Evolutionary conservation across 2,888 invertebrate species (phyloP), one percentile per base, ranked within the genome.

Genomic region (Onthophagus sagittarius): DNA sequence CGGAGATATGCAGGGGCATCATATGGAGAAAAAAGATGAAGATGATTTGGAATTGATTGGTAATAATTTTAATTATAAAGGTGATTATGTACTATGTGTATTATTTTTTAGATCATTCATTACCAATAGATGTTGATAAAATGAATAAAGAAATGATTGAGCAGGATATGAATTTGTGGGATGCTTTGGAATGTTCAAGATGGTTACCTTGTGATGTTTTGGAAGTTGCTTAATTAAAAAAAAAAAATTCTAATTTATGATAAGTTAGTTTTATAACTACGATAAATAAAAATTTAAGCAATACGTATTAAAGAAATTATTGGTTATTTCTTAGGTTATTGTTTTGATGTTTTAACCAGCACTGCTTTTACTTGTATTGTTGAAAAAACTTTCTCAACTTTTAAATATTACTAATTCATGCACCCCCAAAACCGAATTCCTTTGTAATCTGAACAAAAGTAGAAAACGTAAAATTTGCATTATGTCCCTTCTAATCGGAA

Each of bases 191-290:
- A 82, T 89, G 92, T 75, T 94, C 94, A 0, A 93, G 94, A 81
- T 95, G 95, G 95, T 87, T 94, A 80, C 93, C 94, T 0, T 90
- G 92, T 76, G 94, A 94, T 76, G 88, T 91, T 32, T 82, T 93
- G 63, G 94, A 94, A 85, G 88, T 87, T 9, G n/a, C 62, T 15
- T 72, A 67, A 72, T 39, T 65, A 23, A 7, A 4, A 9, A 1
- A 53, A 4, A 53, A 2, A 4, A 1, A 4, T 53, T 1, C 39
- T 53, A 53, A 4, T 53, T 53, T 53, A 23, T 2, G 23, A 23
- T 23, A 23, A 23, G 23, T 23, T 23, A 23, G 23, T 23, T 2
- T 23, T 23, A 23, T 23, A 23, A 23, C 3, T 2, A 23, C 2
- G 1, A 2, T 23, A 23, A 23, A 2, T 23, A 23, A 23, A 23